A percentile compares a stretch with the other conserved stretches of the same genome.
These are phyloP conservation scores for Oscheius myriophilus DNA, from an alignment of 2,888 invertebrate genomes.

Conservation along the genomic window DNA sequence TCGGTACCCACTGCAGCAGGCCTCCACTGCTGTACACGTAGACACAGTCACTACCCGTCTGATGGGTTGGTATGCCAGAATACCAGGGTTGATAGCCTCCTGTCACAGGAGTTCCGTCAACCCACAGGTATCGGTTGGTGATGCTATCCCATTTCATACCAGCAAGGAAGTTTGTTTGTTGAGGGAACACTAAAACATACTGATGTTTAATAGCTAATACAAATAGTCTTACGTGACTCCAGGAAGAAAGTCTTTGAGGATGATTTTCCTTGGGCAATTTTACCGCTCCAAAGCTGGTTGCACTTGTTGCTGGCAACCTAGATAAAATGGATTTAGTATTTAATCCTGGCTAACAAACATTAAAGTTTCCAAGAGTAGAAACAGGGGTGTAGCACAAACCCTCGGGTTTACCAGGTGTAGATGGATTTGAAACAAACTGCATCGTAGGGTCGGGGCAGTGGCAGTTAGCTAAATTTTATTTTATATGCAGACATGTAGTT, in stretches of 20 bases:
- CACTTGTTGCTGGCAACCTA: slow-evolving; percentile 18
- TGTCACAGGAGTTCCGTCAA: slow-evolving; percentile 11
- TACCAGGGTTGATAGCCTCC: slow-evolving; percentile 24
- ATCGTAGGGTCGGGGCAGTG: neutral
- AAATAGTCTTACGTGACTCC: slow-evolving; percentile 7
- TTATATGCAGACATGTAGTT: neutral
- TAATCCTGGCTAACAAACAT: neutral
- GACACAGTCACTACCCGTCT: slow-evolving; percentile 24
- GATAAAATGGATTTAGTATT: too few species aligned
- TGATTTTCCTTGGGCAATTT: slow-evolving; percentile 10
- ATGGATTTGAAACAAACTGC: too few species aligned
- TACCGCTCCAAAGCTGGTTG: neutral
- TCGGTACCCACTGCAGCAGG: slow-evolving; percentile 2
- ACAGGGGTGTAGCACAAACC: slow-evolving; percentile 15
- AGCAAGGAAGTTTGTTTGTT: slow-evolving; percentile 1
- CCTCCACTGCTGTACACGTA: slow-evolving; percentile 10
- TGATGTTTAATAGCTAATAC: neutral
- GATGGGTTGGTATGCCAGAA: neutral
- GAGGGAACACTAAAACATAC: slow-evolving; percentile 12
- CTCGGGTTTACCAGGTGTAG: neutral
- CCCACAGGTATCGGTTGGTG: neutral
- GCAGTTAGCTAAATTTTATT: slow-evolving; percentile 14
- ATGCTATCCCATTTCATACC: slow-evolving; percentile 23
- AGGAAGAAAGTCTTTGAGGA: neutral
- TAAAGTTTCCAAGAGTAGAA: slow-evolving; percentile 12